Evolutionary conservation across 2,888 invertebrate genomes (phyloP).

Genomic region (Pelosia muscerda): DNA sequence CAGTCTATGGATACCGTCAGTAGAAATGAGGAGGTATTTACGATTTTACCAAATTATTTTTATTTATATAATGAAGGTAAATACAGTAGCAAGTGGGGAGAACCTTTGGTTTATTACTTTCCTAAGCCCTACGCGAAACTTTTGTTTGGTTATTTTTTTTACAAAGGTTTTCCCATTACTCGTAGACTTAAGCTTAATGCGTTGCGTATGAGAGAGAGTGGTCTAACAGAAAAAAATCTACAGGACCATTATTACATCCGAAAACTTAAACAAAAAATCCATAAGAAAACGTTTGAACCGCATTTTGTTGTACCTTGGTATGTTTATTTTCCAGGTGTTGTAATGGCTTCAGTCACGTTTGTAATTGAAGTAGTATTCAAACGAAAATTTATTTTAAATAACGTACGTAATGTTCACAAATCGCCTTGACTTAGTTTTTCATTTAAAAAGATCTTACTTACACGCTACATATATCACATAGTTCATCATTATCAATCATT

Average conservation of each 20-base stretch:
- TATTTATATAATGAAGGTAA: slow-evolving; percentile 19
- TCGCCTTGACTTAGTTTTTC: not conserved
- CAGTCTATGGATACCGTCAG: slow-evolving; percentile 18
- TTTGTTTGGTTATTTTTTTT: slow-evolving; percentile 32
- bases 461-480: too few relatives aligned
- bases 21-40: slow-evolving; percentile 8
- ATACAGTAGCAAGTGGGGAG: slow-evolving; percentile 19
- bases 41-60: slow-evolving; percentile 15
- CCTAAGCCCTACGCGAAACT: slow-evolving; percentile 19
- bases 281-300: slow-evolving; percentile 17
- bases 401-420: not conserved
- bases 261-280: slow-evolving; percentile 24
- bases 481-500: too few relatives aligned
- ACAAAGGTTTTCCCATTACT: slow-evolving; percentile 44
- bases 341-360: slow-evolving; percentile 23
- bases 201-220: slow-evolving; percentile 37
- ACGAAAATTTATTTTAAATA: not conserved
- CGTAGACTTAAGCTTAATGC: slow-evolving; percentile 28
- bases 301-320: slow-evolving; percentile 36
- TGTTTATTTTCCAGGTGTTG: slow-evolving; percentile 23
- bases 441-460: too few relatives aligned
- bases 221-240: slow-evolving; percentile 32
- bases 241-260: slow-evolving; percentile 20
- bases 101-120: slow-evolving; percentile 24
- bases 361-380: slow-evolving; percentile 29